Evolutionary conservation across 2,888 invertebrate genomes (phyloP), one percentile per base, ranked within the genome.

Genomic region (Caenorhabditis plicata): DNA sequence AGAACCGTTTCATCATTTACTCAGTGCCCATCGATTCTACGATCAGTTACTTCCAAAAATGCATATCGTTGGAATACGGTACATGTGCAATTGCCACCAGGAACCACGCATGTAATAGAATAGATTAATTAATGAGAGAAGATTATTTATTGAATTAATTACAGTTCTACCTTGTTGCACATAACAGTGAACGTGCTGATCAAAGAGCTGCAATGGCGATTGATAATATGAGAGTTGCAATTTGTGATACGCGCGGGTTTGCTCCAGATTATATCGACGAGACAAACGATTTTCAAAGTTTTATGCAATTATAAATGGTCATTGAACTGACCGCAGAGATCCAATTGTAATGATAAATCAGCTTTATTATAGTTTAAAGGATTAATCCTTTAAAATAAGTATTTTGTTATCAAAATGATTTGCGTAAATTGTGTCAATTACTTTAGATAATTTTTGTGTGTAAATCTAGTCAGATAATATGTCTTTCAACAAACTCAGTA

Each of bases 121-220:
- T 19, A 15, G 7, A 8, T 8, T 13, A 39, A 11, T 7, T 19
- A 2, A 22, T 40, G n/a, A 22, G 23, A 23, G 19, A 40, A 43
- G 32, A 20, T 35, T 17, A 45, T 5, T 22, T 22, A 35, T n/a
- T 20, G 5, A 15, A 8, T 15, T 15, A 23, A 29, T 50, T 75
- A 53, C 50, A 78, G 77, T 78, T 78, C 61, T 78, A 72, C 55
- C 45, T 78, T 15, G 77, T 78, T 19, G 78, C 78, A 22, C 77
- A 78, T 46, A 77, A 73, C 43, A 66, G 70, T 23, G 75, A 74
- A 20, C 52, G 71, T 33, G 64, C 75, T 1, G 64, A 70, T 17
- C 57, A 61, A 23, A 57, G 77, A 42, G 54, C 78, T 7, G 75
- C 78, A 22, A 71, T 78, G 23, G 78, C 74, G 3, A 64, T 78